phyloP scores from a whole-genome alignment of 2,888 invertebrate genomes.

The Asteroscopus sphinx region DNA sequence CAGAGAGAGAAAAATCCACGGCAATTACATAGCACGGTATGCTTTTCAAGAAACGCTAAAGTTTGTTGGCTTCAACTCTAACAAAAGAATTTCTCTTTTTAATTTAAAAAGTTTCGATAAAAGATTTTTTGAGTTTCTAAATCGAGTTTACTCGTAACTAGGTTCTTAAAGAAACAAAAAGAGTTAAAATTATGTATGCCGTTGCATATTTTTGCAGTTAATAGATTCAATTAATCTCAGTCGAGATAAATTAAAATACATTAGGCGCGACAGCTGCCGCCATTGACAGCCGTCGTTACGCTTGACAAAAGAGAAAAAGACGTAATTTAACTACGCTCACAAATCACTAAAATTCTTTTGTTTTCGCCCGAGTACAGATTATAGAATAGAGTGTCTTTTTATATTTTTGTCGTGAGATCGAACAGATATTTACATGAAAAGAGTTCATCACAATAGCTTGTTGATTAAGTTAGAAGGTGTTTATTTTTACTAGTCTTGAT shows the following conservation, averaged over 20 bases:
- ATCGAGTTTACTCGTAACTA: constrained; percentile 47
- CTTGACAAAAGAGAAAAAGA: constrained; percentile 52
- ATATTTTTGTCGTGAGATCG: constrained; percentile 26
- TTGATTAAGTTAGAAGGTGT: constrained; percentile 41
- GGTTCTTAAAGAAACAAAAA: constrained; percentile 45
- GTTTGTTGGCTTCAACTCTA: constrained; percentile 55
- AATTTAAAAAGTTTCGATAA: constrained; percentile 63
- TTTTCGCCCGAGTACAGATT: constrained; percentile 35
- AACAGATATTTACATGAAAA: constrained; percentile 39
- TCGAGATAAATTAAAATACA: constrained; percentile 53
- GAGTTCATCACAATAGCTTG: constrained; percentile 29
- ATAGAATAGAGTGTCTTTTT: constrained; percentile 25
- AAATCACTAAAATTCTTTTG: constrained; percentile 56
- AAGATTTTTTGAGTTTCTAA: constrained; percentile 54
- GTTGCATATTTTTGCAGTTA: constrained; percentile 44
- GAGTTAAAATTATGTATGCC: constrained; percentile 27
- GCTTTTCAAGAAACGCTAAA: constrained; percentile 53
- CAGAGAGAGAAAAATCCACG: constrained; percentile 37
- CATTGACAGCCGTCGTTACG: constrained; percentile 51
- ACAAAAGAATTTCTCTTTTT: constrained; percentile 63
- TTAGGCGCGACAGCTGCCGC: constrained; percentile 49
- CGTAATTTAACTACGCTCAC: constrained; percentile 50
- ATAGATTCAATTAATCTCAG: constrained; percentile 46
- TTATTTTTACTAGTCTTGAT: constrained; percentile 29
- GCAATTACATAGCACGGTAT: constrained; percentile 47